A percentile compares a stretch with the other conserved stretches of the same genome.
phyloP scores from a whole-genome alignment of 2,797 vertebrate species.

The Neopelma chrysocephalum region DNA sequence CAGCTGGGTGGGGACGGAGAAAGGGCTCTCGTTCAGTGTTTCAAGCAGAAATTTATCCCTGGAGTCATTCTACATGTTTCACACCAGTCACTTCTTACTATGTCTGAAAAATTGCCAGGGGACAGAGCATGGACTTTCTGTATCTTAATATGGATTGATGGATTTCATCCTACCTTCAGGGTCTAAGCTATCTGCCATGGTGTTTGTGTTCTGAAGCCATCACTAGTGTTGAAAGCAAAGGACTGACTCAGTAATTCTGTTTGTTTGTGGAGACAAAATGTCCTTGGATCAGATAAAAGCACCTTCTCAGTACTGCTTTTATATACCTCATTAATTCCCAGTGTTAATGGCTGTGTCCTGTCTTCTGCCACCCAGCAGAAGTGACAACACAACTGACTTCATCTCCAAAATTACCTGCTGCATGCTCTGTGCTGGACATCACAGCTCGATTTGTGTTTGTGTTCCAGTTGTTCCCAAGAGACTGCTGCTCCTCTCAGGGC shows the following conservation, averaged over 20 bases:
- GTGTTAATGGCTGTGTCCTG: neutral
- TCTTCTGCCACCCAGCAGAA: neutral
- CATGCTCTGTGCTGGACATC: neutral
- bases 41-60: neutral
- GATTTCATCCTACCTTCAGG: conserved; percentile 11
- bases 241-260: conserved; percentile 44
- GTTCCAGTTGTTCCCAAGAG: neutral
- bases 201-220: neutral
- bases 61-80: neutral
- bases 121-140: neutral
- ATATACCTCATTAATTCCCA: neutral
- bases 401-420: neutral
- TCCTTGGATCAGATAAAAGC: conserved; percentile 41
- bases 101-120: neutral
- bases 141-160: neutral
- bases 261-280: conserved; percentile 23
- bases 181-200: neutral
- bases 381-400: neutral
- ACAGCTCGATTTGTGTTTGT: rapidly evolving
- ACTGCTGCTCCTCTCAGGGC: neutral
- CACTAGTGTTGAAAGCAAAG: conserved; percentile 23
- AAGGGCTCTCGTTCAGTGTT: neutral
- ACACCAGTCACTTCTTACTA: neutral
- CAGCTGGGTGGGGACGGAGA: neutral
- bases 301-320: conserved; percentile 27